Evolutionary conservation across 2,888 invertebrate species (phyloP), one percentile per base, ranked within the genome.

Genomic region (Helicoverpa assulta): DNA sequence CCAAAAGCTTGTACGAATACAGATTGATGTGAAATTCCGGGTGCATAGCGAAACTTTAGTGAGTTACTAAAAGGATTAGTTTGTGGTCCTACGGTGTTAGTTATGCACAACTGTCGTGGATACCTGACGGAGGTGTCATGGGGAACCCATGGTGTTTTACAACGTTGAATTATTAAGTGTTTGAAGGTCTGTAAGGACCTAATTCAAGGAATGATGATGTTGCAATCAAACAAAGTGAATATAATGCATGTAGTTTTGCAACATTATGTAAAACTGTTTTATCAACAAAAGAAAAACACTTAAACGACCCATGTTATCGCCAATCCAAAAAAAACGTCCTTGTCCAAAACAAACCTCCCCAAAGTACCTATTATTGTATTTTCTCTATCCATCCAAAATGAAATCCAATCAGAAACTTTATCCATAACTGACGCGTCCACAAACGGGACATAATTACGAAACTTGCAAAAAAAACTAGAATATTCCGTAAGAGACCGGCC

Each of bases 391-490:
- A 52, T 59, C 74, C 68, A 78, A 78, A 81, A 80, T 77, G 19
- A 77, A 70, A 78, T 29, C 66, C 74, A 81, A 80, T 81, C 74
- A 68, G 66, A 67, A 81, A 81, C 70, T 80, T 73, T 73, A 67
- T 67, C 67, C 67, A 78, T 78, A 81, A 59, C 74, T 61, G 81
- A 68, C 66, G 66, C 63, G 59, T 65, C 33, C 26, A 70, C 72
- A 53, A 72, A 67, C 59, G 68, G 67, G 47, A 66, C 56, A 70
- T 65, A 71, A 78, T 75, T 81, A 80, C 71, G 60, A 69, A 78
- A 75, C 67, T 78, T 75, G 62, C 52, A 56, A 56, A 72, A 59
- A 64, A 69, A 66, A 51, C 64, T 73, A 73, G 47, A 65, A 52
- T 67, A 73, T 69, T 80, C 67, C 65, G 61, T 58, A 58, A 57